Base-by-base conservation (phyloP, 2,888 invertebrate species). In the Acronicta aceris region DNA sequence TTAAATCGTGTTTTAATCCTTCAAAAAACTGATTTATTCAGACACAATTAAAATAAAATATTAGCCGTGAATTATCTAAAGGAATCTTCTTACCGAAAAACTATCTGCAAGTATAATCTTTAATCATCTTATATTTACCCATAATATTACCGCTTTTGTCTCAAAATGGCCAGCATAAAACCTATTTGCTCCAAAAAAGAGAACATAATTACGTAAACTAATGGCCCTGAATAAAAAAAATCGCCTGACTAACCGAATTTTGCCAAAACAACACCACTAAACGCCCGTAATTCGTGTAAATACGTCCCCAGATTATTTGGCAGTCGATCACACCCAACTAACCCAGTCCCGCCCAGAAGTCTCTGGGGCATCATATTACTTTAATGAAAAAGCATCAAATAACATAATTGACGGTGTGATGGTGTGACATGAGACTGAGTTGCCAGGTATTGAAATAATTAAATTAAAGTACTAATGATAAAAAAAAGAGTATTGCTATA, bases 351-450 rank as follows among this genome's bases (percentile, higher is more conserved):
- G 58, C 76, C 82, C 82, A 52, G 46, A 56, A 43, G 78, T 73
- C 89, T 84, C 90, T 33, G 54, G 88, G 89, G 90, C 76, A 81
- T 85, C 83, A 83, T 89, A 83, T 84, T 63, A 81, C 79, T 91
- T 88, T 93, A 93, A 93, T 93, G 93, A 91, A 93, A 93, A 89
- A 89, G 85, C 93, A 92, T 93, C 93, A 92, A 93, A 93, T 92
- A 88, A 85, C 90, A 85, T 92, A 93, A 94, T 91, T 91, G 92
- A 92, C 79, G 81, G 70, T 78, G 79, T 80, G 77, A 74, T 71
- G 47, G 53, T 52, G 65, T 74, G 70, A 65, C 65, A 71, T 46
- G 42, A 33, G 40, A 59, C 59, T 38, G 61, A 48, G 76, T 76
- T 76, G 76, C 74, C 76, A 76, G 63, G 40, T 52, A 46, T n/a